phyloP scores from a whole-genome alignment of 2,797 vertebrate species.

The Chiloscyllium punctatum region DNA sequence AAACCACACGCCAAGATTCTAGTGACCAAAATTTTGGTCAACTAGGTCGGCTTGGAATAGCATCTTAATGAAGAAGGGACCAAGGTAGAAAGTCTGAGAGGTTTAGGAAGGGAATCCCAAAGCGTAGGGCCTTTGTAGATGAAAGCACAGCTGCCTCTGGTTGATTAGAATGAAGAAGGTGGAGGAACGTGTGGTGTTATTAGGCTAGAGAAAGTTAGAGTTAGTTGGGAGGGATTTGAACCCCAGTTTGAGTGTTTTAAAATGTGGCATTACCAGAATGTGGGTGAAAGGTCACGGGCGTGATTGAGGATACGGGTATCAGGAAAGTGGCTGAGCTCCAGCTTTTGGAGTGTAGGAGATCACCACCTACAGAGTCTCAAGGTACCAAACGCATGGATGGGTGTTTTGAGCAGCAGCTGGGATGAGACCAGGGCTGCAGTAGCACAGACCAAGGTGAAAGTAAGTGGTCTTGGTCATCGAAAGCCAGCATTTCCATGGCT shows the following conservation, averaged over 20 bases:
- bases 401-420: not conserved
- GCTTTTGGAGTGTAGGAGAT: not conserved
- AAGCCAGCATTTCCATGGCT: not conserved
- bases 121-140: not conserved
- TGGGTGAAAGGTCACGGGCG: not conserved
- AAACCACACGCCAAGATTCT: too few relatives aligned
- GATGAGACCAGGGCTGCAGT: not conserved
- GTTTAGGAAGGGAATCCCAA: not conserved
- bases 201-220: not conserved
- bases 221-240: not conserved
- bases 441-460: not conserved
- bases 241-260: not conserved
- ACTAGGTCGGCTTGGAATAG: not conserved
- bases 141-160: not conserved
- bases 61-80: not conserved
- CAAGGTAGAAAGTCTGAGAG: not conserved
- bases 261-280: not conserved
- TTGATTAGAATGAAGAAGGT: not conserved
- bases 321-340: too few relatives aligned
- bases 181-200: not conserved
- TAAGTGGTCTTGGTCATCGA: not conserved
- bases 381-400: too few relatives aligned
- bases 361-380: too few relatives aligned
- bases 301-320: not conserved
- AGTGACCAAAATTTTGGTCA: not conserved